Evolutionary conservation across 2,113 vertebrate genomes (phyloP), one percentile per base, ranked within the genome.

Genomic region (Macrotus californicus): DNA sequence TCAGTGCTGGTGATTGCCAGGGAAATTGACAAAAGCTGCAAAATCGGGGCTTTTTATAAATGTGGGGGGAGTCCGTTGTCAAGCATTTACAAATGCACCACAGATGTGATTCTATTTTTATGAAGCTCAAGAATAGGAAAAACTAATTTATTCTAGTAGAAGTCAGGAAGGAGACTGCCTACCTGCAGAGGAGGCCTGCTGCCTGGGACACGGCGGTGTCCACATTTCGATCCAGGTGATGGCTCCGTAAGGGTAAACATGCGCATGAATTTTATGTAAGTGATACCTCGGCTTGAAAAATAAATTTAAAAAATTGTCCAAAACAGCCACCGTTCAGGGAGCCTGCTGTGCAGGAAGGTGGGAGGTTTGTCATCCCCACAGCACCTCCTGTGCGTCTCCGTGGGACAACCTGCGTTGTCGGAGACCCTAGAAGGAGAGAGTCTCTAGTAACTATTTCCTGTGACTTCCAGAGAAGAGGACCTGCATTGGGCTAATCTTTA

Each of bases 301-400:
- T 43, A 61, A 83, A 54, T 7, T 75, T 7, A 0, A 0, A 4
- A 64, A 59, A 3, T 0, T 16, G 43, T n/a, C 50, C 29, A 7
- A 76, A 75, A 80, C 18, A 46, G 46, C 29, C 29, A 67, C 18
- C n/a, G 4, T 50, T 39, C 72, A 52, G 26, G 41, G 26, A 56
- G 3, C 13, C 11, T 16, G 29, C 70, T 54, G 15, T 11, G 2
- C 14, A 76, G 67, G 73, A 89, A 50, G 26, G 61, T 15, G 34
- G 22, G 70, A 80, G 22, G 36, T 21, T 43, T 50, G 36, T 5
- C 36, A 7, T 22, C 3, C n/a, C 59, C 36, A 13, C 26, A 34
- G 36, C 13, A 72, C 54, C 56, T 59, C n/a, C 41, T 7, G 22
- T 46, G 80, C 7, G 2, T 26, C 29, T 36, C 66, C 7, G 1